Evolutionary conservation across 2,888 invertebrate genomes (phyloP).

Genomic region (Callimorpha dominula): DNA sequence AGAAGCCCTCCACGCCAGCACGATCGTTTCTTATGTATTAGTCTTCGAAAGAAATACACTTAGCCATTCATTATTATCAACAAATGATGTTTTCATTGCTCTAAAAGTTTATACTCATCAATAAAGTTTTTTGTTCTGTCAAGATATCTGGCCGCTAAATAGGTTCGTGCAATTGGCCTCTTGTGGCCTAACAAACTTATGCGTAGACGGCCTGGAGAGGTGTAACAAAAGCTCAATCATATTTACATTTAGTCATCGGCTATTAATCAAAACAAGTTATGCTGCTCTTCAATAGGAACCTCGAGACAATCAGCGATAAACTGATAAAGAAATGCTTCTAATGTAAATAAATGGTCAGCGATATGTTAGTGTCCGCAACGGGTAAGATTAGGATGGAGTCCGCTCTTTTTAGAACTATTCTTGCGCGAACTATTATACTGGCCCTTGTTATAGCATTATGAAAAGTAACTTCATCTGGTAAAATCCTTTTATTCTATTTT

Average conservation of each 20-base stretch:
- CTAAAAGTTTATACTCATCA: conserved; percentile 49
- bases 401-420: conserved; percentile 35
- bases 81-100: conserved; percentile 57
- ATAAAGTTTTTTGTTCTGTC: conserved; percentile 60
- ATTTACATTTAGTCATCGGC: conserved; percentile 80
- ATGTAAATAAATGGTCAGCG: conserved; percentile 84
- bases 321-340: conserved; percentile 85
- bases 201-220: conserved; percentile 49
- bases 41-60: conserved; percentile 39
- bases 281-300: conserved; percentile 69
- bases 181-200: conserved; percentile 62
- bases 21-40: conserved; percentile 30
- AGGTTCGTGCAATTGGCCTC: conserved; percentile 56
- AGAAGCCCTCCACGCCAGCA: conserved; percentile 33
- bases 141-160: conserved; percentile 52
- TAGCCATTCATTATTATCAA: conserved; percentile 49
- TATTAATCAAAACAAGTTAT: conserved; percentile 75
- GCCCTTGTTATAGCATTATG: not conserved
- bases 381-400: conserved; percentile 55
- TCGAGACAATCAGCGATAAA: conserved; percentile 82
- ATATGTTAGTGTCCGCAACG: conserved; percentile 78
- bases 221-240: conserved; percentile 75
- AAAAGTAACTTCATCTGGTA: no score
- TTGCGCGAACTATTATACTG: not conserved
- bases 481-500: not conserved